These are phyloP conservation scores for Trichechus manatus DNA, from an alignment of 2,113 vertebrate species.

Conservation along the genomic window DNA sequence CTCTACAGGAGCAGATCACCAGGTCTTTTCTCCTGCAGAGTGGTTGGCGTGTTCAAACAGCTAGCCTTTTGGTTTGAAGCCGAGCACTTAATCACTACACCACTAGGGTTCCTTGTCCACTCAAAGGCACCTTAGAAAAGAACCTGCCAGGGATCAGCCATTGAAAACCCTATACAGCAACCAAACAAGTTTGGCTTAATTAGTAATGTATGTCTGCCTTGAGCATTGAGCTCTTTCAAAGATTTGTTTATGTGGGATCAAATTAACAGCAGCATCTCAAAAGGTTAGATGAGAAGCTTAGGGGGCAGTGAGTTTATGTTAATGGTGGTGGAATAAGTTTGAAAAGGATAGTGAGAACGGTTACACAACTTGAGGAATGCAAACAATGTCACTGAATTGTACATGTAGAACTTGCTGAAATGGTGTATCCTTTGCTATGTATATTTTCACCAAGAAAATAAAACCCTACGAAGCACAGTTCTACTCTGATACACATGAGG, in stretches of 20 bases:
- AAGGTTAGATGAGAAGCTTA: neutral
- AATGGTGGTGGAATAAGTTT: neutral
- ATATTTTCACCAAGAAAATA: neutral
- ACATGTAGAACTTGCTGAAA: neutral
- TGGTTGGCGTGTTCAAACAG: neutral
- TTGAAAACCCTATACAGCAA: neutral
- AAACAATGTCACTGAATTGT: neutral
- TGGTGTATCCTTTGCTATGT: neutral
- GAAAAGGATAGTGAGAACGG: neutral
- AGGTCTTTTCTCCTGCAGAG: neutral
- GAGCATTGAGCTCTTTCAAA: neutral
- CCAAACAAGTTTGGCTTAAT: neutral
- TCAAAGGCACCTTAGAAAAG: neutral
- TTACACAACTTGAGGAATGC: neutral
- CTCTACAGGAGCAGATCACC: neutral
- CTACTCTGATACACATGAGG: neutral
- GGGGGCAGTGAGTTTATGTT: neutral
- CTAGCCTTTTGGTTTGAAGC: neutral
- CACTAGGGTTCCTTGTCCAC: neutral
- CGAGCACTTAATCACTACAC: neutral
- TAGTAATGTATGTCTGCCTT: neutral
- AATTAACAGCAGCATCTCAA: neutral
- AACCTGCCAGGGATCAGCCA: neutral
- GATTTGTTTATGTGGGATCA: neutral
- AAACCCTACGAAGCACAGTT: neutral